A percentile compares a stretch with the other conserved stretches of the same genome.
These are phyloP conservation scores for Lasioglossum oenotherae DNA, from an alignment of 2,888 invertebrate species.

Conservation along the genomic window DNA sequence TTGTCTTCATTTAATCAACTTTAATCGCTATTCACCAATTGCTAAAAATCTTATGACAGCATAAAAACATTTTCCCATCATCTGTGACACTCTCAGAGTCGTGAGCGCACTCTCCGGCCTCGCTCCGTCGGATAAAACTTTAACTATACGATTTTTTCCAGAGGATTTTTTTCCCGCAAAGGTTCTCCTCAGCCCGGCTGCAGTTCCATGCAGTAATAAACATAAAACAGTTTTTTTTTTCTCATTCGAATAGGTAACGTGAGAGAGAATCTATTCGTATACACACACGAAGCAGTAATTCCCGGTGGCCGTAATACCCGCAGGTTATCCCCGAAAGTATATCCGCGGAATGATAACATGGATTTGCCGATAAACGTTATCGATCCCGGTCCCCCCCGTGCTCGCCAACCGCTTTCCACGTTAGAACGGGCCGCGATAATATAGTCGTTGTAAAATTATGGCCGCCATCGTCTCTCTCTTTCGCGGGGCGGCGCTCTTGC, in stretches of 20 bases:
- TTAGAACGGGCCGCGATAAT: constrained; percentile 73
- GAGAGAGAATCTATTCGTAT: constrained; percentile 4
- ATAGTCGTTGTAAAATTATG: constrained; percentile 77
- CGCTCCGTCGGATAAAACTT: not conserved
- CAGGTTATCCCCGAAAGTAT: constrained; percentile 35
- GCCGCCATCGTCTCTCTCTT: constrained; percentile 60
- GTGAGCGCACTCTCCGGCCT: not conserved
- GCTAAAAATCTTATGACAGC: not conserved
- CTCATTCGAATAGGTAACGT: not conserved
- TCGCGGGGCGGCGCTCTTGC: constrained; percentile 34
- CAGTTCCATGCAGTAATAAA: not conserved
- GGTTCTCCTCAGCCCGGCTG: not conserved
- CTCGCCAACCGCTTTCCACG: constrained; percentile 49
- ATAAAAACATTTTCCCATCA: not conserved
- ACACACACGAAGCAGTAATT: constrained; percentile 22
- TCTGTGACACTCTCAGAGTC: not conserved
- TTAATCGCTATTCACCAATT: not conserved
- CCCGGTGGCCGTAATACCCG: constrained; percentile 33
- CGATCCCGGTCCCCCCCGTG: constrained; percentile 46
- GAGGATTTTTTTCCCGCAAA: not conserved
- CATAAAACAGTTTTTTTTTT: not conserved
- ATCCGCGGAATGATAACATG: constrained; percentile 61
- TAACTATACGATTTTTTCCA: not conserved
- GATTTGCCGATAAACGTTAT: constrained; percentile 65
- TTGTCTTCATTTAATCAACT: not conserved